Conservation (phyloP, 2,797 vertebrate species). For the Sardinella longiceps region DNA sequence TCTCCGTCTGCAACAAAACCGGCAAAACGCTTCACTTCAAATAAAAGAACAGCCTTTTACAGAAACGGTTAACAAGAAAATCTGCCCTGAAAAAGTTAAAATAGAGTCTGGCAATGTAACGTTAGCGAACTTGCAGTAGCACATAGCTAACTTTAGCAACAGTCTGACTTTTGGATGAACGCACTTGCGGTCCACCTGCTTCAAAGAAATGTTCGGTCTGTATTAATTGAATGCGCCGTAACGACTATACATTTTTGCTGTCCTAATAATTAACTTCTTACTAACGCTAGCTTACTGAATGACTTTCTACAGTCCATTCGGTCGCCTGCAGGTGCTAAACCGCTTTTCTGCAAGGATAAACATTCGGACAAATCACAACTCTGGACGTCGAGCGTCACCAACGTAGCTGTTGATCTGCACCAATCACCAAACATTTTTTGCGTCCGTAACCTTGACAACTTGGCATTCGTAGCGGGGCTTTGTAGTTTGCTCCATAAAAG, state of each 20-base stretch:
- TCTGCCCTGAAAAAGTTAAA: not conserved
- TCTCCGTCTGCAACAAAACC: not conserved
- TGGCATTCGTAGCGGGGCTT: not conserved
- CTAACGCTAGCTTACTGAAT: not conserved
- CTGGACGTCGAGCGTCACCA: not conserved
- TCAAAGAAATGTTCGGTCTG: not conserved
- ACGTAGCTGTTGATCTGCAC: not conserved
- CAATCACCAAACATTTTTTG: slow-evolving; percentile 39
- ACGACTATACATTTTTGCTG: not conserved
- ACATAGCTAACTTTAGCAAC: not conserved
- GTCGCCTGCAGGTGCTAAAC: slow-evolving; percentile 18
- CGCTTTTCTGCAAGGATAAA: slow-evolving; percentile 31
- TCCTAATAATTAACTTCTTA: not conserved
- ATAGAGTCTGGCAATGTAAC: no score
- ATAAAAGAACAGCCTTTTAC: not conserved
- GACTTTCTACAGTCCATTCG: slow-evolving; percentile 24
- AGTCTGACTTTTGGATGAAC: not conserved
- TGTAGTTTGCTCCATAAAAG: no score
- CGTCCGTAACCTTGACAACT: slow-evolving; percentile 51
- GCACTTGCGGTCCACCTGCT: not conserved
- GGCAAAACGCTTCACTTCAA: not conserved
- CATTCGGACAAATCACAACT: slow-evolving; percentile 43
- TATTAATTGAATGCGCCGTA: not conserved
- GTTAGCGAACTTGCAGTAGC: no score
- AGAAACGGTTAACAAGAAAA: not conserved